Base-by-base conservation (phyloP, 2,797 vertebrate genomes). In the Cossypha heuglini region DNA sequence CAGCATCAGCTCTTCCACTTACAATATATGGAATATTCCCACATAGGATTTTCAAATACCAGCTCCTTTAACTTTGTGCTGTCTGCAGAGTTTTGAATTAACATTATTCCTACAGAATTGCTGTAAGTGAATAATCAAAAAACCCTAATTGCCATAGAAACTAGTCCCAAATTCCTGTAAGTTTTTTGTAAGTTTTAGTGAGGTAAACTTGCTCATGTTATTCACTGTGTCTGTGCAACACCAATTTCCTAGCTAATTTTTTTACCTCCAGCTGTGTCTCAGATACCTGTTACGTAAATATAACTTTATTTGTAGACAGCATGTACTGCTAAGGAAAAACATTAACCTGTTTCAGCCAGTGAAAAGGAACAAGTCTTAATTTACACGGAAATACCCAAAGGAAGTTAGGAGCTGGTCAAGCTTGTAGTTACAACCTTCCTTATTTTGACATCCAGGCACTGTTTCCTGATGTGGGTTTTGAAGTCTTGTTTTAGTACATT, bases 391-490 rank as follows among this genome's bases (percentile, higher is more conserved):
- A 82, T 66, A 75, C 73, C 84, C 72, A 67, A 4, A 89, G 79
- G 73, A 96, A 92, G 64, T 80, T 69, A 57, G 49, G 54, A 89
- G 74, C 21, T 86, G 88, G 55, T 81, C 83, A 75, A 83, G 69
- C 24, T 63, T 79, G 38, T 49, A 84, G 90, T 77, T 86, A 80
- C 11, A 45, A 72, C 90, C 42, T 51, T 71, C 61, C 52, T 88
- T 88, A 77, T 91, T 96, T 88, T 94, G 64, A 87, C 4, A 37
- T 38, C 28, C 43, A 59, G n/a, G 28, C 19, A 72, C n/a, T 5
- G 10, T 88, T 95, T 96, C 55, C 68, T 86, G n/a, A 49, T n/a
- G 28, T 69, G 77, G 19, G 33, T 75, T 83, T 88, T 86, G 68
- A 37, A 93, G 46, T 59, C 48, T 13, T 87, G 43, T 83, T 87